A percentile compares a stretch with the other conserved stretches of the same genome.
Conservation (phyloP, 92 coral and sea anemone genomes). For the Nematostella vectensis region DNA sequence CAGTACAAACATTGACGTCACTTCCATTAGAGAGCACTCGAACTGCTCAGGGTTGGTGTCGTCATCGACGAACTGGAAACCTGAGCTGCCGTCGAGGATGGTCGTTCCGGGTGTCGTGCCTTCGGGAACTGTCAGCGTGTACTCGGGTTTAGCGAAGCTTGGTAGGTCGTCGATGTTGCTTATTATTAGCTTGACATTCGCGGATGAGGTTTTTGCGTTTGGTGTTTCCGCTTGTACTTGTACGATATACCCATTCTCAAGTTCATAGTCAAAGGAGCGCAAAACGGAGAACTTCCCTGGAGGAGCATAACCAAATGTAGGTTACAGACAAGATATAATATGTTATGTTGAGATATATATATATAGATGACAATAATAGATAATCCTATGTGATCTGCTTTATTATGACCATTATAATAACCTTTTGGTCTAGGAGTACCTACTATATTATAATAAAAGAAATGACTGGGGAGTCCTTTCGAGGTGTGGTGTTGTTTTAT, state of each 20-base stretch:
- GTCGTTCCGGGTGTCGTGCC: slow-evolving; percentile 41
- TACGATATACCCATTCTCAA: slow-evolving; percentile 41
- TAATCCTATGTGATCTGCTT: too few species aligned
- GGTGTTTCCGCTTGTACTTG: slow-evolving; percentile 54
- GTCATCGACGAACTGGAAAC: slow-evolving; percentile 44
- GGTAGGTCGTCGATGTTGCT: slow-evolving; percentile 63
- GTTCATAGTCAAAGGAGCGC: slow-evolving; percentile 63
- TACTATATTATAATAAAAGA: too few species aligned
- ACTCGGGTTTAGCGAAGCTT: slow-evolving; percentile 31
- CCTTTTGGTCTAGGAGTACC: too few species aligned
- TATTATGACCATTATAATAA: too few species aligned
- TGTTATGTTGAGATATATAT: too few species aligned
- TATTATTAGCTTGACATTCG: slow-evolving; percentile 40
- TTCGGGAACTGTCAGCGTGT: slow-evolving; percentile 42
- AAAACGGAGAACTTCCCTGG: slow-evolving; percentile 52
- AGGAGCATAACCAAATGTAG: background rate
- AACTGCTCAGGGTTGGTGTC: slow-evolving; percentile 35
- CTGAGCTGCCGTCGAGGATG: slow-evolving; percentile 24
- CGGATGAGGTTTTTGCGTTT: slow-evolving; percentile 22
- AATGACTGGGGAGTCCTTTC: too few species aligned
- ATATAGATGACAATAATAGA: too few species aligned
- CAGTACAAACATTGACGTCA: slow-evolving; percentile 31
- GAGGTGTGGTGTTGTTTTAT: too few species aligned
- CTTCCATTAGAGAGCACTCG: slow-evolving; percentile 51
- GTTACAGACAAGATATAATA: background rate